phyloP scores from a whole-genome alignment of 2,113 vertebrate species.

The Lagenorhynchus albirostris region DNA sequence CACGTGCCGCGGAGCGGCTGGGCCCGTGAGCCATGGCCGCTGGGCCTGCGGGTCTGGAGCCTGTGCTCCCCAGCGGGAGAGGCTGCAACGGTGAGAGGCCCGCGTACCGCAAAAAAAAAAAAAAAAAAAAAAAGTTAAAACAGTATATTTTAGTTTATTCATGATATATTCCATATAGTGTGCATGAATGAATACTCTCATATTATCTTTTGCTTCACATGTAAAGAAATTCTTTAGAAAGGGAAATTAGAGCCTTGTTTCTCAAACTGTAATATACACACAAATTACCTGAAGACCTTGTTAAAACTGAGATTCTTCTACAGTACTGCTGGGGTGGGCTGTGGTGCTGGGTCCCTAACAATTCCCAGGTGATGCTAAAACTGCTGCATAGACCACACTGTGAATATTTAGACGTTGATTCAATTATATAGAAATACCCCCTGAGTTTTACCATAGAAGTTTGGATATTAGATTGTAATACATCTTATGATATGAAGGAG shows the following conservation, averaged over 20 bases:
- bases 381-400: neutral
- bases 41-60: no score
- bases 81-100: no score
- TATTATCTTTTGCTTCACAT: neutral
- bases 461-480: neutral
- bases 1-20: no score
- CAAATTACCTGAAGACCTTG: neutral
- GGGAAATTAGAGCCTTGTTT: neutral
- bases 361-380: no score
- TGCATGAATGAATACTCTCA: neutral
- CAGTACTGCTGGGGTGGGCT: neutral
- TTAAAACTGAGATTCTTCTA: neutral
- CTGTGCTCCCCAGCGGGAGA: no score
- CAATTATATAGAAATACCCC: neutral
- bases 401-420: neutral
- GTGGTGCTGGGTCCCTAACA: neutral
- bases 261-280: neutral
- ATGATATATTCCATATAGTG: neutral
- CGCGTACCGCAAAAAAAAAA: no score
- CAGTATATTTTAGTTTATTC: neutral
- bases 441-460: neutral
- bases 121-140: neutral
- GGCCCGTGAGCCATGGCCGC: no score
- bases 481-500: neutral
- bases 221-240: neutral